Base-by-base conservation (phyloP, 1,140 invertebrate species). In the Apis cerana region DNA sequence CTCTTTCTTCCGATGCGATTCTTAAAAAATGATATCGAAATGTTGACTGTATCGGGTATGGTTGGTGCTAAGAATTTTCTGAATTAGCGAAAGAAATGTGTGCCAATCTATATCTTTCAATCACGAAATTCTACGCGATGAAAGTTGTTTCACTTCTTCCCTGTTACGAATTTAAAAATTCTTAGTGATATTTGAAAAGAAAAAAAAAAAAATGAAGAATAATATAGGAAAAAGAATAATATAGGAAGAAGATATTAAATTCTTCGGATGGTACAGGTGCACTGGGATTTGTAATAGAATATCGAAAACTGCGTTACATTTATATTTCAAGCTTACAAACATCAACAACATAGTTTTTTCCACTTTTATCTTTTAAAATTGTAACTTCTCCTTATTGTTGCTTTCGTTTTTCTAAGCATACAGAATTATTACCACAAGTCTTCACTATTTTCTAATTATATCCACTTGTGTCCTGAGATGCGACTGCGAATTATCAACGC, bases 241-340 rank as follows among this genome's bases (percentile, higher is more conserved):
- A 33, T 33, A 33, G 33, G 33, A 33, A n/a, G 61, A 62, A 58
- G 70, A 48, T 12, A 13, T 75, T 61, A 17, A 48, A 13, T 75
- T 15, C 11, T n/a, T 75, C 71, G 71, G 33, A 50, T 62, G n/a
- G 13, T 86, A 56, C 15, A 82, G 62, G 72, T 80, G 64, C 72
- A 59, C 23, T 62, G 58, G 72, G 64, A 76, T 61, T 43, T 82
- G 59, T 78, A 79, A 89, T 67, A 83, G 76, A 72, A 87, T 89
- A 84, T 59, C 86, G 81, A 80, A 89, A 92, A 93, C 92, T 91
- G 90, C 91, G 88, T 91, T 93, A 93, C 92, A 93, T 88, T 91
- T 93, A 92, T 92, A 93, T 92, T 93, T 93, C 87, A 93, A 92
- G 91, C 91, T 93, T 93, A 93, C 91, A 93, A 94, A 93, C 91